Conservation (phyloP, 2,797 vertebrate genomes). For the Crenichthys baileyi region DNA sequence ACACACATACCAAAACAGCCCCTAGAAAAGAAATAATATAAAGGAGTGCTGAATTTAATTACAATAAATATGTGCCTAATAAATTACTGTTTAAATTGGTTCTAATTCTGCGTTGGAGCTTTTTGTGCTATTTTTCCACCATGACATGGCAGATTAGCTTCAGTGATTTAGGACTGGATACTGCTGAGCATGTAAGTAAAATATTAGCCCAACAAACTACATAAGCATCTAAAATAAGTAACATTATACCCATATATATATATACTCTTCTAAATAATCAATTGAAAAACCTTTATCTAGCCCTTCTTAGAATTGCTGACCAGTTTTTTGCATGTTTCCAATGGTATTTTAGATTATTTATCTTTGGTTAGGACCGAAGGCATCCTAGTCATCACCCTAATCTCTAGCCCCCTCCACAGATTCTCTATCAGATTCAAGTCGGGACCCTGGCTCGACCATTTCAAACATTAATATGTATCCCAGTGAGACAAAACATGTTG, state of each 20-base stretch:
- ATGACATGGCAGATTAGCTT: slow-evolving; percentile 8
- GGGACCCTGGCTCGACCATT: background rate
- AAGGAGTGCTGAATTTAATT: slow-evolving; percentile 32
- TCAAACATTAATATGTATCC: background rate
- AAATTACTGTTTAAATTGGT: slow-evolving; percentile 28
- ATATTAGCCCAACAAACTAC: background rate
- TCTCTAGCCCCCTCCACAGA: background rate
- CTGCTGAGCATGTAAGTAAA: slow-evolving; percentile 9
- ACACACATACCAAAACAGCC: slow-evolving; percentile 17
- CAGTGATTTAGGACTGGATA: background rate
- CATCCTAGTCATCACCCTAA: background rate
- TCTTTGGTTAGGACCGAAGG: background rate
- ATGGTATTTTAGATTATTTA: background rate
- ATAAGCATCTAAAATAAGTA: background rate
- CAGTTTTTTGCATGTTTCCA: background rate
- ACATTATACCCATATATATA: background rate
- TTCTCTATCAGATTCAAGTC: background rate
- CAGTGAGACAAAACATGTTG: background rate
- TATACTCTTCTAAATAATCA: background rate
- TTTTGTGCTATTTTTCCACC: slow-evolving; percentile 12
- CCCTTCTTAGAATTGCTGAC: too few species aligned
- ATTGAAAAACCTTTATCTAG: background rate
- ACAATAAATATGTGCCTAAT: slow-evolving; percentile 26
- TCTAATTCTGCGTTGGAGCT: slow-evolving; percentile 13
- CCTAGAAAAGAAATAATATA: slow-evolving; percentile 27